Evolutionary conservation across 2,113 vertebrate genomes (phyloP).

Genomic region (Hydrochoerus hydrochaeris): DNA sequence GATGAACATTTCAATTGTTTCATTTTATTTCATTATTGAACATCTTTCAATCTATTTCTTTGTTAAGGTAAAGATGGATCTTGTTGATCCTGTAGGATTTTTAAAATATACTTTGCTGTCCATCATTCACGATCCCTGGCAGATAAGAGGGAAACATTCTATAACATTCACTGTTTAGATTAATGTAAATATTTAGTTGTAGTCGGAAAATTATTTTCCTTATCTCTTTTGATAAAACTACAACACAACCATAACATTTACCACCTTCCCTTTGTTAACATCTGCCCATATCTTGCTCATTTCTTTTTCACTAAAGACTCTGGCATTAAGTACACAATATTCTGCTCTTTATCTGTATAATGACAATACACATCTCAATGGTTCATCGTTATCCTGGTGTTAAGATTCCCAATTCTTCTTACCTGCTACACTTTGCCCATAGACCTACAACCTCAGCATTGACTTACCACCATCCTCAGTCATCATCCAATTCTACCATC

Average conservation of each 20-base stretch:
- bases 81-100: background rate
- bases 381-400: background rate
- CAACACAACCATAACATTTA: too few relatives aligned
- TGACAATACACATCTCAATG: background rate
- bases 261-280: background rate
- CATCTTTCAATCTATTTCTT: background rate
- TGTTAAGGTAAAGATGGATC: background rate
- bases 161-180: background rate
- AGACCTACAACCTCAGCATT: background rate
- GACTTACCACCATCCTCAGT: too few relatives aligned
- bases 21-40: background rate
- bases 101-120: background rate
- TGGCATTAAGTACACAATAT: background rate
- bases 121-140: background rate
- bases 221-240: background rate
- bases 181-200: background rate
- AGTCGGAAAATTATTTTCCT: background rate
- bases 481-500: background rate
- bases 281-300: background rate
- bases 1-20: background rate
- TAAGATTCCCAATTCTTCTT: background rate
- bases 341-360: background rate
- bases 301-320: background rate
- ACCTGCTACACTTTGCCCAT: background rate
- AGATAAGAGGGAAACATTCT: background rate